phyloP scores from a whole-genome alignment of 1,140 invertebrate species.

The Drosophila orosa region DNA sequence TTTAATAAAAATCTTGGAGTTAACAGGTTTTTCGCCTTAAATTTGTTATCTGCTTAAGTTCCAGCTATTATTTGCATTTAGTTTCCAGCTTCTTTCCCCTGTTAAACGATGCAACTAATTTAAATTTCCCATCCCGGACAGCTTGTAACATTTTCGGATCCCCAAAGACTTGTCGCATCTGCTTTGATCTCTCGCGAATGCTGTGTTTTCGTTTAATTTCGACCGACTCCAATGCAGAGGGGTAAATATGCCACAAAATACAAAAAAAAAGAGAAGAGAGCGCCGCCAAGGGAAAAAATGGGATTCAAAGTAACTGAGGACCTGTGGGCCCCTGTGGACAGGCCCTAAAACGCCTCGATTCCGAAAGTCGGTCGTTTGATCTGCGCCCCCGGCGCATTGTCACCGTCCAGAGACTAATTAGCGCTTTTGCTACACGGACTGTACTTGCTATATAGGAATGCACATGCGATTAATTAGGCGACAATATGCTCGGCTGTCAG shows the following conservation, averaged over 20 bases:
- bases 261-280: conserved; percentile 9
- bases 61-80: conserved; percentile 1
- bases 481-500: conserved; percentile 55
- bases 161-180: conserved; percentile 30
- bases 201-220: conserved; percentile 56
- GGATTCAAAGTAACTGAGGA: conserved; percentile 32
- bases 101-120: conserved; percentile 33
- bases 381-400: conserved; percentile 61
- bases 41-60: not conserved
- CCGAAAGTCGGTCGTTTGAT: conserved; percentile 63
- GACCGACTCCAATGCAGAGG: conserved; percentile 29
- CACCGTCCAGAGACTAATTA: conserved; percentile 68
- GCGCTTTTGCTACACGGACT: conserved; percentile 16
- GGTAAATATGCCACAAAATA: conserved; percentile 32
- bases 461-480: conserved; percentile 75
- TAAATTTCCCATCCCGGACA: conserved; percentile 22
- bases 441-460: conserved; percentile 22
- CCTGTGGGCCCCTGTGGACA: conserved; percentile 34
- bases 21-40: not conserved
- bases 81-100: not conserved
- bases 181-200: conserved; percentile 49
- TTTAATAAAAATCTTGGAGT: not conserved
- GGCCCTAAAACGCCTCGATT: conserved; percentile 7
- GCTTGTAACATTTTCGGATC: conserved; percentile 12
- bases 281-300: conserved; percentile 10